Evolutionary conservation across 37 sponge, comb jelly and placozoan genomes (phyloP), one percentile per base, ranked within the genome.

Genomic region (Mnemiopsis leidyi): DNA sequence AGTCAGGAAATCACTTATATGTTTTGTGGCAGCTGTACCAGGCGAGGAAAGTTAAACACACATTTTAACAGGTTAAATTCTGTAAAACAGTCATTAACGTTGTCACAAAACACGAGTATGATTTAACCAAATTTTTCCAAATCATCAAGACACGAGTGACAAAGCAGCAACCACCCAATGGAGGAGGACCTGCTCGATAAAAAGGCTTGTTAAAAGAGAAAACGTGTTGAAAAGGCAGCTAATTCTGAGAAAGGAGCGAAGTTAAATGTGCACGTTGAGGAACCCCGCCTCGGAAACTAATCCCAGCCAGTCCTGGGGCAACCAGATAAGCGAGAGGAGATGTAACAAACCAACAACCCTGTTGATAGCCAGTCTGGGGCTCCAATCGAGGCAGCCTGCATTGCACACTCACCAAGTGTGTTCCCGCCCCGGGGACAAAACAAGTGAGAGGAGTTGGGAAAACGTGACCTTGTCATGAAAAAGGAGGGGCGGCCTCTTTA

Each of bases 381-480:
- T 5, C 61, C 61, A 48, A 48, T 48, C 13, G 13, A 18, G 61
- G 13, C 61, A 48, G 61, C 5, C 61, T 48, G 13, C 61, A 48
- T 13, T 5, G 61, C 13, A 13, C 13, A 48, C 61, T 18, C 61
- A 48, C 61, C 61, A 48, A n/a, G n/a, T 48, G 61, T 5, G 5
- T 48, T 18, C 61, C 5, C 61, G 13, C 61, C 61, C 5, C 13
- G 61, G 61, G 5, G 5, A 48, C 61, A 48, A 5, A 48, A 48
- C 13, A 48, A 48, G 61, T 18, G 13, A 48, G 61, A 18, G 9
- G 61, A 69, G 73, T 77, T 31, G 18, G 36, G 79, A 77, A 77
- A 77, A 77, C 79, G 79, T 77, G 79, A 77, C 79, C 36, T 13
- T 77, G 36, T 69, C 29, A 16, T 25, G 73, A 69, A 48, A 48